Base-by-base conservation (phyloP, 1,140 invertebrate species). In the Mactra quadrangularis region DNA sequence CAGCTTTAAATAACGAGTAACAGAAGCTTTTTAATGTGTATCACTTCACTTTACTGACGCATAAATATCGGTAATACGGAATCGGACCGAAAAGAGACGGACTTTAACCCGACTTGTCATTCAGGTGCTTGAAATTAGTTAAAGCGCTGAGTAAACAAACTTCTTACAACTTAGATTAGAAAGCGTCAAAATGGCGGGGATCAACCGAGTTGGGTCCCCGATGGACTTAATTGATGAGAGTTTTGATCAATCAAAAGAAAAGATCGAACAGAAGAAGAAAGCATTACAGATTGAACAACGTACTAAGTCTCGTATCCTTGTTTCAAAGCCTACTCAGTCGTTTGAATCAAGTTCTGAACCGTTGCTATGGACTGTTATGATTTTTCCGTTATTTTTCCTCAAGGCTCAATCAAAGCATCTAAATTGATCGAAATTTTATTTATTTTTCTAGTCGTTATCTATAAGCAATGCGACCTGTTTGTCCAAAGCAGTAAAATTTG, bases 201-300 rank as follows among this genome's bases (percentile, higher is more conserved):
- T 90, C 64, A 92, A 91, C 82, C 84, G 89, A 52, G 85, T 88
- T 57, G 90, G 87, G 19, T 90, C 91, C 45, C 90, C 90, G 27
- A 92, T 92, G 89, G 86, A 91, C 66, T 29, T 89, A 55, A 89
- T 85, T 85, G 88, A 90, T 78, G 91, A 91, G 77, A 87, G 85
- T 81, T 76, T 88, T 41, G 86, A 88, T 57, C 78, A 87, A 87
- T 83, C 88, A 11, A 84, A 85, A 25, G 86, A 88, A 68, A 59
- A 83, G 64, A 57, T 88, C 3, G 81, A 85, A 25, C 78, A 88
- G 77, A 87, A 89, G 77, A 90, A 87, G 66, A 79, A 66, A 71
- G 68, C 84, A 53, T 75, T 91, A 22, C 60, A 86, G 79, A 74
- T 64, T 29, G 88, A 87, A 64, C 91, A 91, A 82, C 41, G 87